These are phyloP conservation scores for Danio tinwini DNA, from an alignment of 2,797 vertebrate genomes.

Conservation along the genomic window DNA sequence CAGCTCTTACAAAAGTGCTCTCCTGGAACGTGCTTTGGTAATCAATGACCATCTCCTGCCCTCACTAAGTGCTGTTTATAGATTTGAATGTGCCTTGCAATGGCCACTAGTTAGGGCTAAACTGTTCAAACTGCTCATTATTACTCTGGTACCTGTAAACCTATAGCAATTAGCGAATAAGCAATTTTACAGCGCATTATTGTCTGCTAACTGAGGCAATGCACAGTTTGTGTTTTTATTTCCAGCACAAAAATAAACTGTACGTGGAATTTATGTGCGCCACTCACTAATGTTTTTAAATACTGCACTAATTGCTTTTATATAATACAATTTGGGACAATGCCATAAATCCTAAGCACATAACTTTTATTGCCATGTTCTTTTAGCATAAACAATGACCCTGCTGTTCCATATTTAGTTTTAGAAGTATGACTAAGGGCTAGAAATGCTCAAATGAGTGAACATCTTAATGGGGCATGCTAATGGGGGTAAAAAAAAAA, in stretches of 20 bases:
- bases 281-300: not conserved
- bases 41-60: slow-evolving; percentile 38
- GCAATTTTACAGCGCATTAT: slow-evolving; percentile 45
- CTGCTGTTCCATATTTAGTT: not conserved
- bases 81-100: slow-evolving; percentile 45
- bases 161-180: slow-evolving; percentile 51
- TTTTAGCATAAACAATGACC: slow-evolving; percentile 5
- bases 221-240: not conserved
- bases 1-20: slow-evolving; percentile 23
- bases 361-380: not conserved
- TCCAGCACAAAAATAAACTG: not conserved
- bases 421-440: not conserved
- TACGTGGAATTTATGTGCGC: not conserved
- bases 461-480: not conserved
- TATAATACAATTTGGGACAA: not conserved
- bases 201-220: not conserved
- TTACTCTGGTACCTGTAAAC: slow-evolving; percentile 22
- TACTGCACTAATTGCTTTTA: not conserved
- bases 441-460: not conserved
- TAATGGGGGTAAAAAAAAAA: not conserved
- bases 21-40: slow-evolving; percentile 27
- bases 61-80: slow-evolving; percentile 55
- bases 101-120: slow-evolving; percentile 28
- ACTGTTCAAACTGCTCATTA: slow-evolving; percentile 16
- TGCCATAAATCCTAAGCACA: not conserved